Evolutionary conservation across 1,140 invertebrate genomes (phyloP), one percentile per base, ranked within the genome.

Genomic region (Forficula auricularia): DNA sequence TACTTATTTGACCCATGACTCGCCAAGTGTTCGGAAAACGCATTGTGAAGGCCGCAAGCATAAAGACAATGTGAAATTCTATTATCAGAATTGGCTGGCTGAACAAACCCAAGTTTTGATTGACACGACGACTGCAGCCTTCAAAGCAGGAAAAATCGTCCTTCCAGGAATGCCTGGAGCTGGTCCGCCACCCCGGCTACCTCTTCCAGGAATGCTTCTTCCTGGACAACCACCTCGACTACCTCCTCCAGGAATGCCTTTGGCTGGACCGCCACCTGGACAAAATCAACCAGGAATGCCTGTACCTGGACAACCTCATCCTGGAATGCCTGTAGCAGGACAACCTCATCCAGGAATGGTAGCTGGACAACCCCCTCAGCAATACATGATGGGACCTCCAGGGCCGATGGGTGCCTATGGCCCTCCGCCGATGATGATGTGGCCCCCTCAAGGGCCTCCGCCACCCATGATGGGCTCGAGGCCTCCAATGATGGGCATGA

Each of bases 31-130:
- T 0, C 65, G 96, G 42, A 98, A 98, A 68, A 99, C 96, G 2
- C 96, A 99, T 57, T 98, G 94, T 59, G 92, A 89, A 47, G 96
- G 96, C 6, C 68, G 95, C 49, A 98, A 98, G 63, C 96, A 99
- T 64, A 98, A 98, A 63, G 96, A 99, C 57, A 98, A 98, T 65
- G 96, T 99, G 0, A 90, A 96, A 59, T 89, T 95, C 61, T 99
- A 91, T 57, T 99, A 99, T 64, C 94, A 98, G 57, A 97, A 97
- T 68, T 98, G 95, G 95, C 92, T 99, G 85, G 95, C 98, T 62
- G 91, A 98, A 61, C 92, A 98, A 67, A 94, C 92, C 0, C 92
- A 98, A 58, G 84, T 91, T 65, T 64, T 99, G n/a, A 96, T 98
- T 50, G 95, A 98, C 65, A 91, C 92, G 15, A 98, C 94, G 43